Base-by-base conservation (phyloP, 2,113 vertebrate species). In the Taxidea taxus region DNA sequence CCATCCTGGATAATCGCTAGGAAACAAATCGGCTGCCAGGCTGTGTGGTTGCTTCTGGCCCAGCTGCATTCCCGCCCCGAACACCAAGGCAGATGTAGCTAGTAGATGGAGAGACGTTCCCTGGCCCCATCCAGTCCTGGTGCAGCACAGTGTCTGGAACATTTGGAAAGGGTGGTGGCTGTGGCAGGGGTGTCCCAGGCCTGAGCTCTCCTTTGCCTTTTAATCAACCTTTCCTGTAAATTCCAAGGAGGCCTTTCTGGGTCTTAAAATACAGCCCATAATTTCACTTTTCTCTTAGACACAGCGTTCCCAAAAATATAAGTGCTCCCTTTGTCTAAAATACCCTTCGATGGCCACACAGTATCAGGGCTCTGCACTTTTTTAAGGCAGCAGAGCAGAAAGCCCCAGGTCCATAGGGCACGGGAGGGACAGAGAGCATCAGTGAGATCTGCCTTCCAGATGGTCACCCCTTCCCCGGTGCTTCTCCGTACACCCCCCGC, bases 221-320 rank as follows among this genome's bases (percentile, higher is more conserved):
- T 95, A 90, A 96, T 90, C 95, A 95, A 75, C 91, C 56, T 60
- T 81, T 88, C 68, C 60, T 74, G 80, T 75, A 70, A 82, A 78
- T 74, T 62, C 88, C 39, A 81, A 78, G 37, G 87, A 94, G n/a
- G 58, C 14, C 51, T 91, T 87, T 91, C 58, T 62, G 75, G 81
- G 37, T 77, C 94, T 92, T 96, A 97, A 98, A 97, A 97, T 95
- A 97, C 4, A 98, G 54, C 47, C 85, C n/a, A 9, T 90, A 94
- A 97, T 97, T 97, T 95, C 6, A 56, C 49, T 91, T 87, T 92
- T 37, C 62, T 70, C 84, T 94, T 88, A 93, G 77, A 95, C 7
- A 13, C 2, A 25, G 54, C 6, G 4, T 87, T 92, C 60, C 85
- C 89, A 7, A 92, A 97, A 97, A 97, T 86, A 74, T n/a, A 87